Base-by-base conservation (phyloP, 92 coral and sea anemone genomes). In the Virgularia gustaviana region DNA sequence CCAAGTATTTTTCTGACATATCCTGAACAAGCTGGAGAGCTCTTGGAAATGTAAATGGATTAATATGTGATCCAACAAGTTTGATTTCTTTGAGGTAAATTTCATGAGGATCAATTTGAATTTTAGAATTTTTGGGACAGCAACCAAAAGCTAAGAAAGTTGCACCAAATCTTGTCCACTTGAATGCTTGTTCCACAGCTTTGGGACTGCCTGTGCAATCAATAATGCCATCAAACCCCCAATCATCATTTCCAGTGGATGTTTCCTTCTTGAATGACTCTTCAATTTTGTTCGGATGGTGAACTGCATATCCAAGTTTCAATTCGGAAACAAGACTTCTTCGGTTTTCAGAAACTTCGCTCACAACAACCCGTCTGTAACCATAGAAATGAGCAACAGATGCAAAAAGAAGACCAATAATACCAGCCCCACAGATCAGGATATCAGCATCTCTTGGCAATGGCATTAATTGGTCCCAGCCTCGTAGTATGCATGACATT, bases 141-240 rank as follows among this genome's bases (percentile, higher is more conserved):
- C 98, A 89, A 15, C 98, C 94, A 53, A 90, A 92, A 11, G 89
- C 53, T 37, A 90, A 86, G 49, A 92, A 68, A 66, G 84, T 82
- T 3, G 96, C 98, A 22, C 96, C 96, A 78, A 73, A 73, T 4
- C 74, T 72, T 63, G 86, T 76, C 96, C 96, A 92, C 22, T 84
- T 77, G 15, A 87, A 37, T 2, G 96, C 96, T 43, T 89, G 86
- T 58, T 92, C 90, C 11, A 87, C 39, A 10, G 84, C 79, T 61
- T 77, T 79, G 9, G 90, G 83, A 16, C 76, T 78, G 13, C 88
- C 91, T 18, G 87, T 84, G 73, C 96, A 89, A 42, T 92, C 98
- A 27, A 92, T 79, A 5, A 92, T 76, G 25, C 84, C 90, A 57
- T 89, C 98, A 73, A 89, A 92, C 8, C 98, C 96, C 96, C 98